Percentiles rank a stretch among this genome's conserved stretches.
Conservation (phyloP, 2,113 vertebrate species). For the Chauna torquata region DNA sequence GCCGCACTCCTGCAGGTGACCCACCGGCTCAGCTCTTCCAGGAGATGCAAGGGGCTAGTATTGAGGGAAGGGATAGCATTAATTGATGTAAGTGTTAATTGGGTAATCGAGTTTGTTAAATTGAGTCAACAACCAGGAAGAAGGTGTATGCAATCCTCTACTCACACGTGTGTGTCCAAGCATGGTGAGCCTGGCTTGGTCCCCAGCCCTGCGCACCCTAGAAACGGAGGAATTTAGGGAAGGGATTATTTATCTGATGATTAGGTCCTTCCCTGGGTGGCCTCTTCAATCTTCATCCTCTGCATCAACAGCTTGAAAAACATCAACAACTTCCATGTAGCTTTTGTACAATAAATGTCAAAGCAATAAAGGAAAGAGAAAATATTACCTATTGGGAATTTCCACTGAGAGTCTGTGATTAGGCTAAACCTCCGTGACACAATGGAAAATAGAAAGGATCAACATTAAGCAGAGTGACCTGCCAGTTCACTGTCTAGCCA, state of each 20-base stretch:
- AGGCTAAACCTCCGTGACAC: background rate
- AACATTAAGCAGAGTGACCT: background rate
- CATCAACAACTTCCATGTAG: background rate
- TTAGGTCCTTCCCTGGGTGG: background rate
- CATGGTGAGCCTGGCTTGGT: background rate
- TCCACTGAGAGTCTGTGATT: background rate
- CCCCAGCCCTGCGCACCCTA: background rate
- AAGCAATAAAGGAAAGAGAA: background rate
- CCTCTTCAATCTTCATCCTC: background rate
- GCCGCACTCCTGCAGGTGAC: background rate
- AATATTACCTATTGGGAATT: background rate
- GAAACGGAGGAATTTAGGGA: background rate
- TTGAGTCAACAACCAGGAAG: background rate
- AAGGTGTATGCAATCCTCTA: background rate
- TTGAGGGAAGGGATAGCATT: background rate
- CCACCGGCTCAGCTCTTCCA: background rate
- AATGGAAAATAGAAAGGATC: background rate
- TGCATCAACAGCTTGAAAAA: background rate
- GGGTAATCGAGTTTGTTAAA: background rate
- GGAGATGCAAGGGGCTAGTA: rapidly evolving
- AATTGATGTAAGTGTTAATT: background rate
- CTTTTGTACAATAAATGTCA: background rate
- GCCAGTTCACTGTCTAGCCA: background rate
- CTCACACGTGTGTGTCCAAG: background rate
- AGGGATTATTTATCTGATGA: background rate